These are phyloP conservation scores for Indicator maculatus DNA, from an alignment of 2,113 vertebrate genomes.

Conservation along the genomic window DNA sequence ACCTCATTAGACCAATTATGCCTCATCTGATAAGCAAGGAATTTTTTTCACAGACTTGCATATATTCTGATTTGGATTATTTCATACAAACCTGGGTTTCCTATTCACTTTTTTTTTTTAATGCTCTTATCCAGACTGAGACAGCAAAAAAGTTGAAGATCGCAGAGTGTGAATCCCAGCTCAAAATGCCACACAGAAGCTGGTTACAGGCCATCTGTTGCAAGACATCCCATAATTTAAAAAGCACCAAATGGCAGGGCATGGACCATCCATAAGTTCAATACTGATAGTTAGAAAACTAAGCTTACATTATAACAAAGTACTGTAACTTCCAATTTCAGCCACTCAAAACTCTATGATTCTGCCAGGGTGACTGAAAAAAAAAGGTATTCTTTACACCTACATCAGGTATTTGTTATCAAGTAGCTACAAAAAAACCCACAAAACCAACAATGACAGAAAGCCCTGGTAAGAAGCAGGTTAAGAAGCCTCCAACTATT, in stretches of 20 bases:
- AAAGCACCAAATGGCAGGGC: background rate
- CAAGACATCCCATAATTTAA: background rate
- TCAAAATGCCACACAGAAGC: background rate
- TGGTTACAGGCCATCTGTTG: background rate
- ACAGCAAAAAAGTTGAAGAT: background rate
- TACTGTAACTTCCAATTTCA: background rate
- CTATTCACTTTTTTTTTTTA: background rate
- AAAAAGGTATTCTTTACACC: background rate
- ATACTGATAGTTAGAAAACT: background rate
- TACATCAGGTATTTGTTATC: background rate
- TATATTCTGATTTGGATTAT: background rate
- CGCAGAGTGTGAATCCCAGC: background rate
- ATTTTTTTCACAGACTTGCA: background rate
- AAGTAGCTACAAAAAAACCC: background rate
- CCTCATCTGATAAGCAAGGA: background rate
- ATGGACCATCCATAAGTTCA: background rate
- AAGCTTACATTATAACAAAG: background rate
- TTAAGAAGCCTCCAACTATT: background rate
- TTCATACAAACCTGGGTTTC: background rate
- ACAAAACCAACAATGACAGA: background rate
- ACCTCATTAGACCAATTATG: background rate
- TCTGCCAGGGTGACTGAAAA: background rate
- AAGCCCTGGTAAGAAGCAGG: background rate
- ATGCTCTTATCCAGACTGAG: background rate
- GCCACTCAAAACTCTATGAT: background rate